These are phyloP conservation scores for Phyllopteryx taeniolatus DNA, from an alignment of 2,113 vertebrate genomes.

Conservation along the genomic window DNA sequence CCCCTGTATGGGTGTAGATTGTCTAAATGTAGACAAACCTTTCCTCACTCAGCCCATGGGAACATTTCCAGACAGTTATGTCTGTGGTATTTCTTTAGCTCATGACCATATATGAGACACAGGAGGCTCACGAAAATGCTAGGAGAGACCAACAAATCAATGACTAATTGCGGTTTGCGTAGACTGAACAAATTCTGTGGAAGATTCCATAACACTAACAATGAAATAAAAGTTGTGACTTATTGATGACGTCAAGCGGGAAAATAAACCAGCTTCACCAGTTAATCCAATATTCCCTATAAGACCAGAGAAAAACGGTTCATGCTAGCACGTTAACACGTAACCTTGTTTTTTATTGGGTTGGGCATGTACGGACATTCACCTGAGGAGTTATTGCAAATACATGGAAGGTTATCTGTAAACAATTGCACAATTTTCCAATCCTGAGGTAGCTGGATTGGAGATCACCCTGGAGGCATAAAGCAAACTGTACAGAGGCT, in stretches of 20 bases:
- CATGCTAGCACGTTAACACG: slow-evolving; percentile 2
- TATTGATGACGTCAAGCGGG: slow-evolving; percentile 6
- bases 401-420: slow-evolving; percentile 19
- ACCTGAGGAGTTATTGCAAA: not conserved
- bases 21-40: slow-evolving; percentile 14
- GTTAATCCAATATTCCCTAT: slow-evolving; percentile 8
- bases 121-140: slow-evolving; percentile 14
- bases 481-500: too few species aligned
- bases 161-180: slow-evolving; percentile 34
- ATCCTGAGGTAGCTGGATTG: not conserved
- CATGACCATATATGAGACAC: slow-evolving; percentile 45
- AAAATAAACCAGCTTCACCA: not conserved
- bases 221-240: slow-evolving; percentile 22
- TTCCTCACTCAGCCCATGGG: slow-evolving; percentile 9
- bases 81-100: slow-evolving; percentile 12
- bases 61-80: slow-evolving; percentile 39
- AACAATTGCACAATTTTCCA: slow-evolving; percentile 25
- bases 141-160: not conserved
- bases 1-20: not conserved
- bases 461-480: too few species aligned
- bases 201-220: slow-evolving; percentile 8
- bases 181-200: slow-evolving; percentile 7
- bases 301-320: slow-evolving; percentile 18
- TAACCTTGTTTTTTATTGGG: slow-evolving; percentile 17
- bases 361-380: not conserved